Evolutionary conservation across 1,140 invertebrate genomes (phyloP).

Genomic region (Lamellibrachia luymesi): DNA sequence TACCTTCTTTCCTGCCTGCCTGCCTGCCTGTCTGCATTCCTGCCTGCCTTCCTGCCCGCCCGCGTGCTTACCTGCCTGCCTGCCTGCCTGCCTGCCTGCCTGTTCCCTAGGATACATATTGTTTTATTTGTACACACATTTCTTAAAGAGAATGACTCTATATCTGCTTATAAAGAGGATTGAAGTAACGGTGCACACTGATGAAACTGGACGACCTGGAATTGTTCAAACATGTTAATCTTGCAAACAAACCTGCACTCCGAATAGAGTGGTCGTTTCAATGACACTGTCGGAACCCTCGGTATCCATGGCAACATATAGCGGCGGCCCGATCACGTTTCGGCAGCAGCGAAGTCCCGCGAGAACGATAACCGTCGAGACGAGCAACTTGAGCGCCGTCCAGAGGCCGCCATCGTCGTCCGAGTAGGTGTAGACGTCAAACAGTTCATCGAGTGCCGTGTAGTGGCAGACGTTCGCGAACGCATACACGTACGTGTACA

Average conservation of each 20-base stretch:
- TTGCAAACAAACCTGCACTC: conserved; percentile 2
- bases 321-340: conserved; percentile 13
- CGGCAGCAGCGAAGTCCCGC: not conserved
- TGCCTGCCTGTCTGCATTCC: too few relatives aligned
- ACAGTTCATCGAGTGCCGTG: not conserved
- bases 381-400: not conserved
- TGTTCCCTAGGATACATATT: too few relatives aligned
- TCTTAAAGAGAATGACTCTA: not conserved
- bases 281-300: not conserved
- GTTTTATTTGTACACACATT: too few relatives aligned
- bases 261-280: not conserved
- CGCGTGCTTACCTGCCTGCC: too few relatives aligned
- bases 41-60: too few relatives aligned
- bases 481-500: conserved; percentile 21
- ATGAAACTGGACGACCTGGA: not conserved
- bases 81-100: too few relatives aligned
- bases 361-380: not conserved
- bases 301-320: not conserved
- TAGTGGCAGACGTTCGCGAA: conserved; percentile 27
- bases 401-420: not conserved
- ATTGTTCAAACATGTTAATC: not conserved
- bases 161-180: not conserved
- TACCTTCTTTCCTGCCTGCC: too few relatives aligned
- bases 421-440: conserved; percentile 16
- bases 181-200: not conserved